Evolutionary conservation across 2,888 invertebrate genomes (phyloP).

Genomic region (Mesopsocus fuscifrons): DNA sequence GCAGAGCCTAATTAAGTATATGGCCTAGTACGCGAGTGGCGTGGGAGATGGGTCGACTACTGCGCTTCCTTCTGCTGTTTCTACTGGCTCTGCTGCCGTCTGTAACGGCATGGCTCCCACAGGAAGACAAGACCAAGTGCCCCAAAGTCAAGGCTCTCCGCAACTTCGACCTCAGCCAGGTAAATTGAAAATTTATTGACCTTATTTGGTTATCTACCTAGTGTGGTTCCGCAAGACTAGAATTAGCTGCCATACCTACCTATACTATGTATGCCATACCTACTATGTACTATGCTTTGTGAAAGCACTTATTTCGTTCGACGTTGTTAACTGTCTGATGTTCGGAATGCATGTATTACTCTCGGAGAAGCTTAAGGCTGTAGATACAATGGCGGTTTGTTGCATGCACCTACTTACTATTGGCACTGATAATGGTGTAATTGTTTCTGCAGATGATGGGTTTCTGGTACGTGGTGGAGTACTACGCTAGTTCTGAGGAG

Average conservation of each 20-base stretch:
- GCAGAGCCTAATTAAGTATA: too few relatives aligned
- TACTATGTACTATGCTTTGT: constrained; percentile 8
- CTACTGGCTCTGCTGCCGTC: constrained; percentile 1
- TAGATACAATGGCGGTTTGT: too few relatives aligned
- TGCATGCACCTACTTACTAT: too few relatives aligned
- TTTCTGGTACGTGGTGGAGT: constrained; percentile 70
- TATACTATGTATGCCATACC: too few relatives aligned
- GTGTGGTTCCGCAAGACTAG: too few relatives aligned
- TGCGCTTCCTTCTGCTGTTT: not conserved
- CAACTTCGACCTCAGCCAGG: constrained; percentile 59
- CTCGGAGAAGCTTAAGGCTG: too few relatives aligned
- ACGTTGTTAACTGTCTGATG: too few relatives aligned
- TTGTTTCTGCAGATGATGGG: constrained; percentile 45
- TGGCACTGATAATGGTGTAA: not conserved
- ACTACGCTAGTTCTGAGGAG: constrained; percentile 78
- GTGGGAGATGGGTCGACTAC: not conserved
- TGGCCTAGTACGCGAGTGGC: too few relatives aligned
- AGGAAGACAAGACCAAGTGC: constrained; percentile 47
- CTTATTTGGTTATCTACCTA: too few relatives aligned
- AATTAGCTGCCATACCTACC: too few relatives aligned
- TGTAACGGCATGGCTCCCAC: constrained; percentile 23
- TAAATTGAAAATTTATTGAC: too few relatives aligned
- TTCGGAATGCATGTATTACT: too few relatives aligned
- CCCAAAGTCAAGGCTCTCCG: constrained; percentile 59
- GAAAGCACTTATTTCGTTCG: not conserved